Evolutionary conservation across 1,140 invertebrate species (phyloP), one percentile per base, ranked within the genome.

Genomic region (Proctacanthus coquilletti): DNA sequence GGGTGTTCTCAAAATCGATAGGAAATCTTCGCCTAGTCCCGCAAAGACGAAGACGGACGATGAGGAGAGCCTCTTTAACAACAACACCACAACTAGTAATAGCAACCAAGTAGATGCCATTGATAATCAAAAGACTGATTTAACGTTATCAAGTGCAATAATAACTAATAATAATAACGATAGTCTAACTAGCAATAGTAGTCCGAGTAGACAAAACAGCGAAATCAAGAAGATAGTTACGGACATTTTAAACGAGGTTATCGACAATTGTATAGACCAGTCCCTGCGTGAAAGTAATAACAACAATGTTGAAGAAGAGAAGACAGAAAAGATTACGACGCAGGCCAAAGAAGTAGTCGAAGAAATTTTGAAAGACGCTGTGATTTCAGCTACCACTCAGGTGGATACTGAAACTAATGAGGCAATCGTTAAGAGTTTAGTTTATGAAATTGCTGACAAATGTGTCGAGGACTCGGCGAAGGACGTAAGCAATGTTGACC

Each of bases 1-100:
- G 42, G 56, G 55, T 13, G 55, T 59, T 1, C 45, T 58, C 9
- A 58, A 58, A 14, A 56, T 47, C 17, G 55, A 58, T 35, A 58
- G 56, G 42, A 58, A 58, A 42, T 27, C 23, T 8, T n/a, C n/a
- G n/a, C n/a, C n/a, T n/a, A n/a, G n/a, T n/a, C n/a, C n/a, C n/a
- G n/a, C n/a, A n/a, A 21, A 11, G 15, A 2, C 34, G 3, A 20
- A 18, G 4, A 20, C 34, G 9, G n/a, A 3, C 13, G 34, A 9
- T 5, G 20, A 35, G 11, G 32, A 17, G 11, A 25, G 32, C 31
- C 9, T 38, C 33, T 27, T 35, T 21, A 27, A 42, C 39, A 31
- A 27, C 34, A 1, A 27, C 25, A 44, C 31, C 38, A 10, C 31
- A 40, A 38, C 30, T 34, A 31, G 10, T 23, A 13, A 34, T 15